Evolutionary conservation across 2,797 vertebrate species (phyloP).

Genomic region (Neomorphus geoffroyi): DNA sequence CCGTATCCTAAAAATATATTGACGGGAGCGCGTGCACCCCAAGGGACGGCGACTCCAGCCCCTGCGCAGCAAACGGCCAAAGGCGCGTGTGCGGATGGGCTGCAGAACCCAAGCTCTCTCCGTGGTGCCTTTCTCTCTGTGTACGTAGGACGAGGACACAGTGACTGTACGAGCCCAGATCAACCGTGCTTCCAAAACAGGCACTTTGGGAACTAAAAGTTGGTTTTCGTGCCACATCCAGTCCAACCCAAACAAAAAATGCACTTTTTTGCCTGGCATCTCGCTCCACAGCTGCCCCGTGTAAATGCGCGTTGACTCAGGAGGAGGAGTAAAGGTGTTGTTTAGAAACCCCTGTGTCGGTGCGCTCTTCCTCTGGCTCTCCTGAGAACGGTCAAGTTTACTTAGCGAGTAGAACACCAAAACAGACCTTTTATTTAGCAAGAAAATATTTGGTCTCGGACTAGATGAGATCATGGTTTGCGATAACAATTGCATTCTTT

Average conservation of each 20-base stretch:
- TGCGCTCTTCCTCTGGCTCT: neutral
- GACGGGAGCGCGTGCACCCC: fast-evolving
- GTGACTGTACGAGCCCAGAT: fast-evolving
- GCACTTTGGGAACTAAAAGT: neutral
- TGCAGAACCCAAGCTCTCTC: fast-evolving
- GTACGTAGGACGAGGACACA: fast-evolving
- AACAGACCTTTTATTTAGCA: neutral
- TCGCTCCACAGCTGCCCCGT: neutral
- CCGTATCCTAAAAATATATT: too few relatives aligned
- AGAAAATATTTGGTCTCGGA: neutral
- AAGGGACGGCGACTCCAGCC: fast-evolving
- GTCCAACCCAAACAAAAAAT: neutral
- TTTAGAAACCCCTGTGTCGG: neutral
- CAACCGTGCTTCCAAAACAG: fast-evolving
- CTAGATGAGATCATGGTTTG: neutral
- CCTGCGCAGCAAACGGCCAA: fast-evolving
- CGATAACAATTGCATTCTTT: neutral
- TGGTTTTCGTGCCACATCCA: neutral
- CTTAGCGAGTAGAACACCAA: neutral
- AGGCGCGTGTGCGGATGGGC: fast-evolving
- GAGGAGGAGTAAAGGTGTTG: neutral
- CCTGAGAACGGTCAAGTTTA: neutral
- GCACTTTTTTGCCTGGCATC: neutral
- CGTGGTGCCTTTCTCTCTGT: fast-evolving
- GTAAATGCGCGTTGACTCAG: fast-evolving